These are phyloP conservation scores for Chrysomallon squamiferum DNA, from an alignment of 1,140 invertebrate genomes.

Conservation along the genomic window DNA sequence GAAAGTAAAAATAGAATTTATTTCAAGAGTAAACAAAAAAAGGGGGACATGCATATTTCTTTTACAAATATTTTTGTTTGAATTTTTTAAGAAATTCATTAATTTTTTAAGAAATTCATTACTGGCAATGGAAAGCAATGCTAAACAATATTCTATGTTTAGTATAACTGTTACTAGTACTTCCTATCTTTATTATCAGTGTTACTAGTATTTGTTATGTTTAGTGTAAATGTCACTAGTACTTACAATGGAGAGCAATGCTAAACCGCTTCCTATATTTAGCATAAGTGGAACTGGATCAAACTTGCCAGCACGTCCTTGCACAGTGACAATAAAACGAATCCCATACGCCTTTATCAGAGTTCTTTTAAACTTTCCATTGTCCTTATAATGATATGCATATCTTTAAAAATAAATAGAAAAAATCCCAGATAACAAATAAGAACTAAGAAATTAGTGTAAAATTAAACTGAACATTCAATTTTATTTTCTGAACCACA, in stretches of 20 bases:
- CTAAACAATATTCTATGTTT: slow-evolving; percentile 68
- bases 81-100: too few species aligned
- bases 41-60: too few species aligned
- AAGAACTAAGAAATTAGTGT: too few species aligned
- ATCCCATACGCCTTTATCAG: slow-evolving; percentile 68
- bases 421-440: not conserved
- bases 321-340: slow-evolving; percentile 65
- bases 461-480: too few species aligned
- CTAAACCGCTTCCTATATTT: slow-evolving; percentile 68
- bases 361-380: slow-evolving; percentile 60
- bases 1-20: too few species aligned
- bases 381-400: slow-evolving; percentile 60
- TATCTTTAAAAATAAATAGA: slow-evolving; percentile 55
- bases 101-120: too few species aligned
- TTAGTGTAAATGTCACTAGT: too few species aligned
- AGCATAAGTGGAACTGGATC: slow-evolving; percentile 64
- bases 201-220: too few species aligned
- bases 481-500: too few species aligned
- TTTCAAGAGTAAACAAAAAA: too few species aligned
- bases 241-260: slow-evolving; percentile 66
- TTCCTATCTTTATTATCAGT: too few species aligned
- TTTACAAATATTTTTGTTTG: too few species aligned
- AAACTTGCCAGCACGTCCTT: slow-evolving; percentile 67
- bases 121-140: slow-evolving; percentile 66
- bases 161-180: slow-evolving; percentile 65